phyloP scores from a whole-genome alignment of 2,113 vertebrate species.

The Tenrec ecaudatus region DNA sequence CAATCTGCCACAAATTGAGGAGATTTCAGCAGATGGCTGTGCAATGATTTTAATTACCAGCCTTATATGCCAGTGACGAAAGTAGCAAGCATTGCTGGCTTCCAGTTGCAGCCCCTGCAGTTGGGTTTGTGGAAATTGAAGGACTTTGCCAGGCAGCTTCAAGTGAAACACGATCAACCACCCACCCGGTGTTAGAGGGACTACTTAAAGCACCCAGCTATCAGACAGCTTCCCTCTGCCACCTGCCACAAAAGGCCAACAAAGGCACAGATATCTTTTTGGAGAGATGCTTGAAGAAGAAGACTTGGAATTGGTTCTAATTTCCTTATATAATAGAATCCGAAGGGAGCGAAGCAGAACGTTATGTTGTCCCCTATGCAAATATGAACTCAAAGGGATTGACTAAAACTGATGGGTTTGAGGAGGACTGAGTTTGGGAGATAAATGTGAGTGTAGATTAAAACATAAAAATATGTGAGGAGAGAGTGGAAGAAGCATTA shows the following conservation, averaged over 20 bases:
- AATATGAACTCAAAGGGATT: background rate
- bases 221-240: background rate
- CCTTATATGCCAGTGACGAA: conserved; percentile 52
- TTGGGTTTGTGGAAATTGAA: conserved; percentile 24
- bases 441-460: background rate
- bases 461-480: background rate
- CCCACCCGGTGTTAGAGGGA: background rate
- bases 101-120: background rate
- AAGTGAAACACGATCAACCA: background rate
- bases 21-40: background rate
- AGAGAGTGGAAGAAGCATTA: background rate
- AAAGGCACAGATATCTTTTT: background rate
- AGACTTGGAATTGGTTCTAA: background rate
- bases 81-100: background rate
- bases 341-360: background rate
- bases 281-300: background rate
- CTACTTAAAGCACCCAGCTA: background rate
- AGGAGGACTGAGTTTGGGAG: background rate
- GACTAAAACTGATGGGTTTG: background rate
- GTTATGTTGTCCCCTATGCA: background rate
- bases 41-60: conserved; percentile 52
- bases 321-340: conserved; percentile 30
- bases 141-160: conserved; percentile 2
- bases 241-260: background rate
- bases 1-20: conserved; percentile 39